Conservation (phyloP, 2,888 invertebrate genomes). For the Trachelus iudaicus region DNA sequence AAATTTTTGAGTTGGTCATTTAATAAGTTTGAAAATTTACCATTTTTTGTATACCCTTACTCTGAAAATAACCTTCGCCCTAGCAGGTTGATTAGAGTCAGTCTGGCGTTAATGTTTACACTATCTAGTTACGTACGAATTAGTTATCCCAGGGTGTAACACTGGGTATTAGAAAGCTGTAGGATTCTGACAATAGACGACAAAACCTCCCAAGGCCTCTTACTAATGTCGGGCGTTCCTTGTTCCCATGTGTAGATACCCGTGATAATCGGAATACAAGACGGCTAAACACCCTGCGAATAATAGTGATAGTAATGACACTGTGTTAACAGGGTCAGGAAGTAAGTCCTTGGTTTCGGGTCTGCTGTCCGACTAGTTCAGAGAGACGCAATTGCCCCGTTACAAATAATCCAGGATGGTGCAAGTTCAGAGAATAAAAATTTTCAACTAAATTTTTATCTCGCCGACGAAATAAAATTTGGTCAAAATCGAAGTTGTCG, state of each 20-base stretch:
- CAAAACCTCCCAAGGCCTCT: not conserved
- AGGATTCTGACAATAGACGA: not conserved
- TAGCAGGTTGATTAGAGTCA: not conserved
- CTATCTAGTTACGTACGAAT: not conserved
- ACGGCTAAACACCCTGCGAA: conserved; percentile 38
- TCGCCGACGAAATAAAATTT: no score
- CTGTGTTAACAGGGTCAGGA: conserved; percentile 28
- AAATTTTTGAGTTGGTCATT: not conserved
- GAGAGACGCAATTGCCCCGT: not conserved
- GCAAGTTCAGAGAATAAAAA: no score
- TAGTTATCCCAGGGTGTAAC: not conserved
- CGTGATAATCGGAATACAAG: conserved; percentile 45
- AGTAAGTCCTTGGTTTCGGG: not conserved
- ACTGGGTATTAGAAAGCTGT: not conserved
- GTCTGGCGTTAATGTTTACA: not conserved
- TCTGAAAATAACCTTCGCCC: no score
- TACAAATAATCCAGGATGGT: not conserved
- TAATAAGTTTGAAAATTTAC: not conserved
- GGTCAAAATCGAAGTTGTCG: no score
- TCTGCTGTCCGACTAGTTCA: not conserved
- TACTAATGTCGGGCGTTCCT: conserved; percentile 2
- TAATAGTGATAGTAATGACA: conserved; percentile 34
- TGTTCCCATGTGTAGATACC: conserved; percentile 29
- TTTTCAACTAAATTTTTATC: no score
- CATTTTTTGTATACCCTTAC: no score